Evolutionary conservation across 2,113 vertebrate species (phyloP).

Genomic region (Calyptomena viridis): DNA sequence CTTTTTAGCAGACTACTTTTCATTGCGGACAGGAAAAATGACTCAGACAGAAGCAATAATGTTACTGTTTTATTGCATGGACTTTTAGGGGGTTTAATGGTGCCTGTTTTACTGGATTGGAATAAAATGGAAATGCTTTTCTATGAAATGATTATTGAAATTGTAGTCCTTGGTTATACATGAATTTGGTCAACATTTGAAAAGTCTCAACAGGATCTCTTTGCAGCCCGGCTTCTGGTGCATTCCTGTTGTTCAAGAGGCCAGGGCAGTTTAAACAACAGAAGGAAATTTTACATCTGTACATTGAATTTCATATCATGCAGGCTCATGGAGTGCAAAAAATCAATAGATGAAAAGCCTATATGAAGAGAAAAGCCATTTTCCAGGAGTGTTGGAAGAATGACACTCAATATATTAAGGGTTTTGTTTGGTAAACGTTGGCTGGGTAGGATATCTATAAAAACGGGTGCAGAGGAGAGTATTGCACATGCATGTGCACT

Average conservation of each 20-base stretch:
- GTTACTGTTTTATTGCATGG: not conserved
- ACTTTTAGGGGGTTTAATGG: not conserved
- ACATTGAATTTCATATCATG: not conserved
- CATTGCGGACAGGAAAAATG: not conserved
- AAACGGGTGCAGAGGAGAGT: not conserved
- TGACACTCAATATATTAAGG: not conserved
- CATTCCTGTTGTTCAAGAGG: not conserved
- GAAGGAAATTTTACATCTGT: not conserved
- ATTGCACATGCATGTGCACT: not conserved
- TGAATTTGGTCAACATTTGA: not conserved
- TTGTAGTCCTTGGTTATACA: not conserved
- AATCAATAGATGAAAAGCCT: not conserved
- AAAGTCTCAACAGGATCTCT: not conserved
- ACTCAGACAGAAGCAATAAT: not conserved
- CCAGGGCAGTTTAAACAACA: not conserved
- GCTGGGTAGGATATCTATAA: not conserved
- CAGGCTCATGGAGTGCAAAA: not conserved
- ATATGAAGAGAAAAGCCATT: not conserved
- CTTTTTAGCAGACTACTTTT: constrained; percentile 36
- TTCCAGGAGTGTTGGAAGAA: not conserved
- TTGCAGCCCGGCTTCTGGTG: not conserved
- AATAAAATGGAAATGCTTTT: not conserved
- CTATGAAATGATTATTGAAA: not conserved
- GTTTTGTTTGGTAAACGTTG: not conserved
- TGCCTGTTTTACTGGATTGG: not conserved